Percentiles rank a stretch among this genome's conserved stretches.
Evolutionary conservation across 2,113 vertebrate species (phyloP).

Genomic region (Peromyscus leucopus): DNA sequence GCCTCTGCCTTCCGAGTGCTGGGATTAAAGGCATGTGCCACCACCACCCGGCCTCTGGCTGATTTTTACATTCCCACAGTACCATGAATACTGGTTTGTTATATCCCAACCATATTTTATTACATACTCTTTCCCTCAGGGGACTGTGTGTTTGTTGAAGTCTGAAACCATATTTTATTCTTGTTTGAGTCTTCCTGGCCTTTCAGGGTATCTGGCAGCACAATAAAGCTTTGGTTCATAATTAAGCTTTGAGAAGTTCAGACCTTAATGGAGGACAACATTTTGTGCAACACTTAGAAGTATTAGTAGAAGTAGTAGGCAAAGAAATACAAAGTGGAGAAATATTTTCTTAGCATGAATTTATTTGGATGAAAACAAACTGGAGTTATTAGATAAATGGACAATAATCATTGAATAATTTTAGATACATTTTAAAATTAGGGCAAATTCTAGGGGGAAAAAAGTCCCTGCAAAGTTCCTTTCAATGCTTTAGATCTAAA

Average conservation of each 20-base stretch:
- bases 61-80: neutral
- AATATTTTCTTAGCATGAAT: constrained; percentile 14
- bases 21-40: too few species aligned
- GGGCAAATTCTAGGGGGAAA: neutral
- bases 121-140: neutral
- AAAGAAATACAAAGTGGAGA: neutral
- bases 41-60: neutral
- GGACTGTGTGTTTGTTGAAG: neutral
- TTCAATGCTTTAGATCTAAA: constrained; percentile 43
- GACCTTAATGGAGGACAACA: neutral
- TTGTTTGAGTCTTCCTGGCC: neutral
- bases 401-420: constrained; percentile 25
- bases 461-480: neutral
- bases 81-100: neutral
- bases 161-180: constrained; percentile 13
- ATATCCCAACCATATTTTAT: neutral
- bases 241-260: constrained; percentile 17
- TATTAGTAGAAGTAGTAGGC: constrained; percentile 14
- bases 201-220: neutral
- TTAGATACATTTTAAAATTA: neutral
- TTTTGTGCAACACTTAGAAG: constrained; percentile 15
- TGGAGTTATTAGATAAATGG: constrained; percentile 32
- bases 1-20: too few species aligned
- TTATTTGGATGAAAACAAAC: constrained; percentile 38
- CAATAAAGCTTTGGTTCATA: constrained; percentile 36